Evolutionary conservation across 2,797 vertebrate species (phyloP), one percentile per base, ranked within the genome.

Genomic region (Molossus alvarezi): DNA sequence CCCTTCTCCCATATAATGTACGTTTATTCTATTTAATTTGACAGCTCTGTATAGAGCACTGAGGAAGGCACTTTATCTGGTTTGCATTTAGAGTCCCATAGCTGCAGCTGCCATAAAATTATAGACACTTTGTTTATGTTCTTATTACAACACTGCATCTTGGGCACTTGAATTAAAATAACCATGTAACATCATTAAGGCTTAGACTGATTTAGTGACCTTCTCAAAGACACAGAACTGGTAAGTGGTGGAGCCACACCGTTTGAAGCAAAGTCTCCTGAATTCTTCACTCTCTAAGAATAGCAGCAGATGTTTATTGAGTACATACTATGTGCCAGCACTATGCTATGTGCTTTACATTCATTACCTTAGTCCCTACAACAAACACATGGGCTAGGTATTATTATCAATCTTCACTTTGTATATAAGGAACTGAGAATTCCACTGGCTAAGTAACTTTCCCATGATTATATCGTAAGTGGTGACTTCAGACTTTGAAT

Each of bases 111-210:
- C 53, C 62, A 23, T 48, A 41, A 71, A 29, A 33, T 55, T 79
- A 72, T 4, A 77, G 62, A 79, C 15, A 80, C 11, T 84, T 91
- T 25, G 18, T 13, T 64, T 77, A 21, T 58, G n/a, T 27, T 15
- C 27, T 94, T 33, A 25, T 82, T 57, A 79, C 7, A 88, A 15
- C n/a, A 71, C 57, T 20, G 51, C 25, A 80, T 76, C 27, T 75
- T 53, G 58, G 27, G 71, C n/a, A 86, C 75, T 51, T 83, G 13
- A 75, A 27, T 25, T 91, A 86, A 94, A 92, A 94, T n/a, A 65
- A 64, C 6, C 2, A 21, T 20, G 53, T n/a, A 75, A 84, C 45
- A 71, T 58, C 17, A 15, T 23, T 7, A 83, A 84, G 33, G 57
- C 67, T 93, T 80, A 90, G n/a, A 53, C 37, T 64, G 55, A 72